Evolutionary conservation across 1,140 invertebrate species (phyloP), one percentile per base, ranked within the genome.

Genomic region (Drosophila orena): DNA sequence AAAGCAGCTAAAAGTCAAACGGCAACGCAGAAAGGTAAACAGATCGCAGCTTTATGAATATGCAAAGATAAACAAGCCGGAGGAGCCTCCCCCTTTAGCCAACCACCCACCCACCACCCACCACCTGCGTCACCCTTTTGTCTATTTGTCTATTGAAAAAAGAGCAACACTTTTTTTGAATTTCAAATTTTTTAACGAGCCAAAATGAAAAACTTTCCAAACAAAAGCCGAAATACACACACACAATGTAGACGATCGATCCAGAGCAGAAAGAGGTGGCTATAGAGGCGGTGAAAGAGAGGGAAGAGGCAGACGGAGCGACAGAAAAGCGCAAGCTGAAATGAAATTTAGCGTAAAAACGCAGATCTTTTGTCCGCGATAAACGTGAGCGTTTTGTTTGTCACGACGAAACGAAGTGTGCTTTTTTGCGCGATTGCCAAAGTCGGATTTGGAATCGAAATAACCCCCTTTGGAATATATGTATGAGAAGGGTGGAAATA

Each of bases 291-390:
- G 8, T 54, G 35, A 47, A 47, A 20, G 38, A 35, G 14, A 20
- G 53, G 49, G 44, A 54, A 60, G 50, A 38, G 49, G 44, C 53
- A 60, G 55, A 46, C 37, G 42, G 30, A 75, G 42, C 56, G 58
- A 73, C 61, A 73, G 54, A 74, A 75, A 70, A 80, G 59, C 54
- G 53, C 56, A 75, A 62, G 77, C 77, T 84, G 76, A 89, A 88
- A 88, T 89, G 79, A 88, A 88, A 88, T 89, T 88, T 88, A 78
- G 83, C 83, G 83, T 89, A 88, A 88, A 86, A 88, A 88, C 81
- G 74, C 66, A 88, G 83, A 88, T 88, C 83, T 88, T 88, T 89
- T 89, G 84, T 88, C 58, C 30, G 83, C 79, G 84, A 89, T 89
- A 88, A 88, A 84, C 84, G 84, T 88, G 83, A 89, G 84, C 84